Percentiles rank a stretch among this genome's conserved stretches.
Evolutionary conservation across 2,888 invertebrate species (phyloP).

Genomic region (Xestoiulus laeticollis): DNA sequence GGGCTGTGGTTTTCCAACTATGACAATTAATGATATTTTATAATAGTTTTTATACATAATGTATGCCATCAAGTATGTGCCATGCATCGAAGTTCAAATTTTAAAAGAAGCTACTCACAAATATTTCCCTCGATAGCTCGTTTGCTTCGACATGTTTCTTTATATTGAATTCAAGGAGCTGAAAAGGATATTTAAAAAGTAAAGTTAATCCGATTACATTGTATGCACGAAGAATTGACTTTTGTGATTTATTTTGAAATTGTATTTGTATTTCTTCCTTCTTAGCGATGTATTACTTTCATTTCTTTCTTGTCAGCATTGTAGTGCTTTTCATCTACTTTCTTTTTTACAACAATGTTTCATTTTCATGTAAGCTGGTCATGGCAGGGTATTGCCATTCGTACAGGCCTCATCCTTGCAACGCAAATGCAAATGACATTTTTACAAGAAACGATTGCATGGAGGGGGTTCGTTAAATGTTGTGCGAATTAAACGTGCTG

Average conservation of each 20-base stretch:
- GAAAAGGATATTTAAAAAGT: neutral
- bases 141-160: too few species aligned
- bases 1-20: too few species aligned
- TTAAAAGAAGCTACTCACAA: too few species aligned
- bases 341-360: neutral
- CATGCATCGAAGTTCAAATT: too few species aligned
- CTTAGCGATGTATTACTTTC: constrained; percentile 11
- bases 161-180: neutral
- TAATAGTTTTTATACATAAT: too few species aligned
- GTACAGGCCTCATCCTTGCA: neutral
- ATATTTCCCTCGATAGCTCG: too few species aligned
- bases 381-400: neutral
- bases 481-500: neutral
- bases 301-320: neutral
- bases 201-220: neutral
- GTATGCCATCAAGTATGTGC: too few species aligned
- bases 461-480: constrained; percentile 21
- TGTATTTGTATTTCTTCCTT: neutral
- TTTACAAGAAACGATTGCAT: neutral
- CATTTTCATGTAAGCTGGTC: constrained; percentile 15
- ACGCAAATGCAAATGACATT: constrained; percentile 11
- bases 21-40: too few species aligned
- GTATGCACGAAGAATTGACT: neutral
- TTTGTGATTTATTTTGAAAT: neutral
- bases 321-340: neutral